Conservation (phyloP, 2,888 invertebrate genomes). For the Tenthredo amoena region DNA sequence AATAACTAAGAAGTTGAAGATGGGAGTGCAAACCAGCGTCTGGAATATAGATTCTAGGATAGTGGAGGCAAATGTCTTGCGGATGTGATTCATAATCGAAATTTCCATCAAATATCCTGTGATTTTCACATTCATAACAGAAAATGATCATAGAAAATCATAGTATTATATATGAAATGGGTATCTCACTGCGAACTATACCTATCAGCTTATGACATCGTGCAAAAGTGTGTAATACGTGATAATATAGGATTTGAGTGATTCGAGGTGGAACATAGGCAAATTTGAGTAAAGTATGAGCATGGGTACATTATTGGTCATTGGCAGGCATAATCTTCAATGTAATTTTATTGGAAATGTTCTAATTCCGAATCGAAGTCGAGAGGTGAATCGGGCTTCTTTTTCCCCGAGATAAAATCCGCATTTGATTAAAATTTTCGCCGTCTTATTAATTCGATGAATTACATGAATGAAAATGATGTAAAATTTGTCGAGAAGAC, state of each 20-base stretch:
- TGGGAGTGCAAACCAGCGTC: background rate
- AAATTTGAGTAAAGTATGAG: background rate
- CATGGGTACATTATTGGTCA: background rate
- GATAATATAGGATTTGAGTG: background rate
- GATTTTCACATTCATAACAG: background rate
- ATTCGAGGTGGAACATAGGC: background rate
- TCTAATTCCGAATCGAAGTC: background rate
- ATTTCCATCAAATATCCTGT: background rate
- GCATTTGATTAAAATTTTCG: background rate
- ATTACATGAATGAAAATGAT: no score
- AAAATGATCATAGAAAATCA: background rate
- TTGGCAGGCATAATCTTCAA: background rate
- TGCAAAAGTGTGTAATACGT: background rate
- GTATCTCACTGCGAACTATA: background rate
- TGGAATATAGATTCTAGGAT: background rate
- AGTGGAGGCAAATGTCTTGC: background rate
- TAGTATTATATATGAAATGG: background rate
- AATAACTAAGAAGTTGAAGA: background rate
- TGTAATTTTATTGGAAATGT: background rate
- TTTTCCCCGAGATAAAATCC: background rate
- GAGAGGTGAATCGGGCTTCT: background rate
- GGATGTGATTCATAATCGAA: background rate
- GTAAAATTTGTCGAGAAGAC: no score
- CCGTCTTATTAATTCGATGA: no score
- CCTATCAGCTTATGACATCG: background rate